Conservation (phyloP, 1,140 invertebrate genomes). For the Nilaparvata lugens region DNA sequence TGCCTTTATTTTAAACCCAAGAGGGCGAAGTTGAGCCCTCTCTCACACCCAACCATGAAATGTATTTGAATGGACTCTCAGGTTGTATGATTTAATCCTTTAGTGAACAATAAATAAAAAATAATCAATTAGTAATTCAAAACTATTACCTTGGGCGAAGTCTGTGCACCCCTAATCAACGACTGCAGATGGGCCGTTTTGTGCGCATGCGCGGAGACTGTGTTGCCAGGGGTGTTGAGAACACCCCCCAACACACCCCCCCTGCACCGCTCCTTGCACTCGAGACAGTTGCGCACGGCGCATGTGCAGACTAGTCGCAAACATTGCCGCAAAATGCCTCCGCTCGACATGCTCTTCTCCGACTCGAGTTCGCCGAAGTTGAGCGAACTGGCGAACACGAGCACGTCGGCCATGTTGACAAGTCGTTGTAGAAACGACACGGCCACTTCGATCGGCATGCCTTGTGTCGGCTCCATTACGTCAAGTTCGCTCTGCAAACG, state of each 20-base stretch:
- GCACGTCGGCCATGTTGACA: constrained; percentile 95
- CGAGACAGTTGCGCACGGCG: constrained; percentile 95
- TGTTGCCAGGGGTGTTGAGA: constrained; percentile 30
- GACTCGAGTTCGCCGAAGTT: constrained; percentile 97
- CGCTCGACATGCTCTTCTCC: constrained; percentile 99
- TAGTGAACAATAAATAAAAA: too few species aligned
- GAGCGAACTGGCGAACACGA: constrained; percentile 94
- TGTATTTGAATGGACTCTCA: too few species aligned
- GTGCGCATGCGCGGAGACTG: constrained; percentile 32
- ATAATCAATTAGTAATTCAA: too few species aligned
- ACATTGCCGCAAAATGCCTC: constrained; percentile 94
- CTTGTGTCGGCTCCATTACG: constrained; percentile 96
- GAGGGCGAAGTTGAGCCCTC: too few species aligned
- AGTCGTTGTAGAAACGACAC: constrained; percentile 93
- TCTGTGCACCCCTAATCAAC: constrained; percentile 75
- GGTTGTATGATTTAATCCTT: too few species aligned
- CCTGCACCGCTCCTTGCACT: constrained; percentile 88
- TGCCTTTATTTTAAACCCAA: too few species aligned
- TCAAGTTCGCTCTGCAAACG: constrained; percentile 88
- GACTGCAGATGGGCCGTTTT: constrained; percentile 69
- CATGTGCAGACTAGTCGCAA: constrained; percentile 93
- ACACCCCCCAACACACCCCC: constrained; percentile 28
- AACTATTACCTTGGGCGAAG: constrained; percentile 64
- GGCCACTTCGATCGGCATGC: constrained; percentile 95
- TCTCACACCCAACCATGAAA: too few species aligned